Percentiles rank a stretch among this genome's conserved stretches.
Conservation (phyloP, 2,113 vertebrate genomes). For the Eleginops maclovinus region DNA sequence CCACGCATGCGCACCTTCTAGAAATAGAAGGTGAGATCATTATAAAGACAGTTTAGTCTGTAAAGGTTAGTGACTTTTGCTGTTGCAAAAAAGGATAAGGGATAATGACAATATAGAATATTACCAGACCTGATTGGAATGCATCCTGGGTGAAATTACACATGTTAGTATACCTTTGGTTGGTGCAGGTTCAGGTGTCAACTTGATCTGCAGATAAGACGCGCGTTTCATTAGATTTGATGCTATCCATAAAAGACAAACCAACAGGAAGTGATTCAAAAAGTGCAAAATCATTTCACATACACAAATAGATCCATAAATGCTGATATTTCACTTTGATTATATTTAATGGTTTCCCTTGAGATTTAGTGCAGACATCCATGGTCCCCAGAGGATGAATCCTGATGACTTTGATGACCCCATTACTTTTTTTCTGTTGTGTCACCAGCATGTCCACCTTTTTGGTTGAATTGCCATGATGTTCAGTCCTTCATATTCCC, state of each 20-base stretch:
- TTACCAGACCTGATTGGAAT: background rate
- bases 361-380: background rate
- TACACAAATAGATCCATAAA: too few relatives aligned
- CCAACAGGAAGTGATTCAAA: too few relatives aligned
- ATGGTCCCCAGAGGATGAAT: too few relatives aligned
- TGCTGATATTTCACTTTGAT: background rate
- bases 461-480: background rate
- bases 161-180: background rate
- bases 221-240: too few relatives aligned
- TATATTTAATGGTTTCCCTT: background rate
- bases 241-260: too few relatives aligned
- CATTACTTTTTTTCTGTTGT: background rate
- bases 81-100: background rate
- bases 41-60: background rate
- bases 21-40: conserved; percentile 9
- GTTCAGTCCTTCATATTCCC: background rate
- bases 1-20: conserved; percentile 6
- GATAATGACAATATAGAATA: background rate
- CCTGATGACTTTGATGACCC: background rate
- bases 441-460: background rate
- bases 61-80: background rate
- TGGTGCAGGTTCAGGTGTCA: background rate
- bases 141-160: background rate
- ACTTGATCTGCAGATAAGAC: background rate
- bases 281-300: too few relatives aligned